Evolutionary conservation across 1,140 invertebrate genomes (phyloP), one percentile per base, ranked within the genome.

Genomic region (Trialeurodes vaporariorum): DNA sequence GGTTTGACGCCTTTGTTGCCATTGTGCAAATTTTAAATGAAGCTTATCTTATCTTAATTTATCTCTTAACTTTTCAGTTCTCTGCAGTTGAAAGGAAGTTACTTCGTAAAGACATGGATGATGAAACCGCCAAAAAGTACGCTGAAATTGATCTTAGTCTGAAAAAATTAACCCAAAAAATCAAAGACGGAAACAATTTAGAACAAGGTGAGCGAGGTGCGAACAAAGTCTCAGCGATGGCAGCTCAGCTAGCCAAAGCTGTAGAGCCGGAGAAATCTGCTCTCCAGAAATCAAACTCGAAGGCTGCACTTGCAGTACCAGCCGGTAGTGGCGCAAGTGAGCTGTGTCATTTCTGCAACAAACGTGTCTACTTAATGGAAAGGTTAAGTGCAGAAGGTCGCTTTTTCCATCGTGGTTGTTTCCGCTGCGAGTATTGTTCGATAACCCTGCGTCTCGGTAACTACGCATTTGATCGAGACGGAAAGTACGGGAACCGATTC

Each of bases 291-390:
- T 85, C 80, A 77, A 61, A 63, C 67, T 63, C 61, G 17, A 63
- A 63, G 13, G 22, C 23, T 11, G 5, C 60, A 11, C n/a, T 61
- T 22, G 60, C 11, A 11, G 24, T n/a, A 5, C n/a, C 60, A 11
- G 24, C n/a, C 22, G 60, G n/a, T 11, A 61, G 60, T 61, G 83
- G 83, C 58, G 85, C 83, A 63, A 89, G 87, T 27, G 90, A 93
- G 77, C 83, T 85, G 70, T 95, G 92, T 76, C 89, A 92, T 77
- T 92, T 93, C 79, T 96, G 93, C 79, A 83, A 85, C 67, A 91
- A 92, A 77, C 82, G 89, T 21, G 93, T 95, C 27, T 95, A 95
- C 76, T 80, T 94, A 21, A 91, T 94, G 86, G 92, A 96, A 77
- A 83, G 90, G 68, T 82, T 93, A 72, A 90, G 84, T 74, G 89